A percentile compares a stretch with the other conserved stretches of the same genome.
These are phyloP conservation scores for Otocyon megalotis DNA, from an alignment of 2,113 vertebrate species.

Conservation along the genomic window DNA sequence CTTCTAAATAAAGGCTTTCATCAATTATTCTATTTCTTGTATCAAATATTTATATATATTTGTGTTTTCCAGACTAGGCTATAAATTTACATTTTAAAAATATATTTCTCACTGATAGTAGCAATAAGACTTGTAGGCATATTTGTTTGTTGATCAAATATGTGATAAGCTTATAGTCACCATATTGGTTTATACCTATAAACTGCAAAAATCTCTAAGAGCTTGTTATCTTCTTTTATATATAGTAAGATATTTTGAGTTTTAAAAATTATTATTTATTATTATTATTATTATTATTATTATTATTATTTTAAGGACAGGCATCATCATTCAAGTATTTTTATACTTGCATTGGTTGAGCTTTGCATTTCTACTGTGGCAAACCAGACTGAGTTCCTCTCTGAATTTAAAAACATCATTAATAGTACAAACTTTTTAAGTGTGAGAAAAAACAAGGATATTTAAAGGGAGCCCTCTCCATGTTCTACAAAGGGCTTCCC, in stretches of 20 bases:
- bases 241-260: neutral
- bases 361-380: neutral
- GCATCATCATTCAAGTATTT: neutral
- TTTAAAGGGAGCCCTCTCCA: neutral
- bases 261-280: neutral
- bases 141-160: conserved; percentile 14
- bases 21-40: neutral
- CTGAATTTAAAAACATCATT: neutral
- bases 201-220: neutral
- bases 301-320: neutral
- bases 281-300: neutral
- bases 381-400: neutral
- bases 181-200: neutral
- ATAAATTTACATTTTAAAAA: neutral
- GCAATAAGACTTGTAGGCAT: neutral
- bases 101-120: neutral
- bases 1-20: neutral
- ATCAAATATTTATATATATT: neutral
- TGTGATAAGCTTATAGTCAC: neutral
- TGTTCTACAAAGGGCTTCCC: conserved; percentile 68
- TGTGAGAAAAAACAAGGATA: neutral
- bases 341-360: neutral
- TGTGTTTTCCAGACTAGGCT: neutral
- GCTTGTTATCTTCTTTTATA: neutral
- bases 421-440: neutral